A percentile compares a stretch with the other conserved stretches of the same genome.
Conservation (phyloP, 2,797 vertebrate species). For the Silurus aristotelis region DNA sequence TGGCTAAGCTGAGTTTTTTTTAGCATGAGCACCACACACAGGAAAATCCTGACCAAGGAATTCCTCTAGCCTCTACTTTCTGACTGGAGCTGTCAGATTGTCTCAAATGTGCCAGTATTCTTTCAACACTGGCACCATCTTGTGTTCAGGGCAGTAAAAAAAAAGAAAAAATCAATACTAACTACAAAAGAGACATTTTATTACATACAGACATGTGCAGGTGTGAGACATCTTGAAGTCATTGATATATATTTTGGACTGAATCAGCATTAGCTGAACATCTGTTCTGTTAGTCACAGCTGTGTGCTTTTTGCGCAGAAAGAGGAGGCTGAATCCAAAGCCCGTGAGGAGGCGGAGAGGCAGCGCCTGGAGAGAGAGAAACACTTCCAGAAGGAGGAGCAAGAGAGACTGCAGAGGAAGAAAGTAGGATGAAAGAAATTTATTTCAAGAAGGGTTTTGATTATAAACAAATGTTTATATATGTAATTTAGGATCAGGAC, state of each 20-base stretch:
- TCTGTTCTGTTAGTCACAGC: slow-evolving; percentile 11
- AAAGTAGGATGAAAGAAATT: slow-evolving; percentile 70
- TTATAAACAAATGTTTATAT: slow-evolving; percentile 3
- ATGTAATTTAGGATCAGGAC: slow-evolving; percentile 1
- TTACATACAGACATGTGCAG: background rate
- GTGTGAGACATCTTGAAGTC: background rate
- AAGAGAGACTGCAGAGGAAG: slow-evolving; percentile 92
- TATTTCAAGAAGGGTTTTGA: background rate
- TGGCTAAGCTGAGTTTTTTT: background rate
- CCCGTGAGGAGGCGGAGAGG: slow-evolving; percentile 86
- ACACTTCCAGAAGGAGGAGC: slow-evolving; percentile 96
- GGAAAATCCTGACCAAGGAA: background rate
- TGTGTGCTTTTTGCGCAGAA: slow-evolving; percentile 72
- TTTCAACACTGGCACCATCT: slow-evolving; percentile 1
- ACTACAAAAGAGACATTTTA: background rate
- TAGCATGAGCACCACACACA: background rate
- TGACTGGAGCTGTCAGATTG: background rate
- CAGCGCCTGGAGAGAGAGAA: slow-evolving; percentile 93
- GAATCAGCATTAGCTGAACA: slow-evolving; percentile 5
- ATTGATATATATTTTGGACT: background rate
- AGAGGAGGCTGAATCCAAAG: slow-evolving; percentile 89
- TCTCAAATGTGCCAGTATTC: background rate
- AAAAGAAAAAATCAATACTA: background rate
- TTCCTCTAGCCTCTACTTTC: background rate
- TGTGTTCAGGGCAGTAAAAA: background rate